phyloP scores from a whole-genome alignment of 1,140 invertebrate species.

The Orchesella cincta region DNA sequence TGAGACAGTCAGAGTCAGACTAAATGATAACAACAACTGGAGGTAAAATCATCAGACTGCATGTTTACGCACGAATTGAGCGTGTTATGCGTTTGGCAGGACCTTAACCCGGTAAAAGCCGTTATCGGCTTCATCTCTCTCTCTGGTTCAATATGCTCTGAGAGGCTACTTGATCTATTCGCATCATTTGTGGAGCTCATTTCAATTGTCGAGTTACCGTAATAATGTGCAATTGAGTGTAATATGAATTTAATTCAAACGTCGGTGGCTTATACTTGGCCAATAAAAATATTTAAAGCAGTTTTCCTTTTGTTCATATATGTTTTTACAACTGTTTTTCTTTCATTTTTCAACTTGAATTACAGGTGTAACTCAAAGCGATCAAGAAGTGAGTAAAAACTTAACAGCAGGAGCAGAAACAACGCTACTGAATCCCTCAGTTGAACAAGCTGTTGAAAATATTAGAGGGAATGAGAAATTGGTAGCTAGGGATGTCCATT shows the following conservation, averaged over 20 bases:
- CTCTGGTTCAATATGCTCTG: background rate
- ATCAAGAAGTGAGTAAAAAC: conserved; percentile 20
- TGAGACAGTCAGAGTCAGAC: too few relatives aligned
- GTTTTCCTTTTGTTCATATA: too few relatives aligned
- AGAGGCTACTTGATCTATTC: too few relatives aligned
- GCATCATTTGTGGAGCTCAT: too few relatives aligned
- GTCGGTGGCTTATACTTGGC: background rate
- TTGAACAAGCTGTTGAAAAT: conserved; percentile 22
- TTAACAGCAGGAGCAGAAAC: background rate
- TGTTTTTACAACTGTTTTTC: background rate
- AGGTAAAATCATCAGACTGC: too few relatives aligned
- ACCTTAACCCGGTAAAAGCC: too few relatives aligned
- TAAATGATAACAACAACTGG: too few relatives aligned
- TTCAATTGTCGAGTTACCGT: too few relatives aligned
- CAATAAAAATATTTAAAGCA: background rate
- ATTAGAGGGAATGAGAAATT: conserved; percentile 6
- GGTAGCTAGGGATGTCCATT: conserved; percentile 2
- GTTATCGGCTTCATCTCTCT: background rate
- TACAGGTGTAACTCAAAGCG: conserved; percentile 21
- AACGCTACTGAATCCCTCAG: background rate
- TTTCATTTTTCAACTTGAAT: conserved; percentile 7
- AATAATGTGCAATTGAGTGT: too few relatives aligned
- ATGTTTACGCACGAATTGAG: too few relatives aligned
- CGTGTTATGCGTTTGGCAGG: too few relatives aligned
- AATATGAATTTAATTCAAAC: too few relatives aligned